phyloP scores from a whole-genome alignment of 2,113 vertebrate species.

The Dipodomys merriami region DNA sequence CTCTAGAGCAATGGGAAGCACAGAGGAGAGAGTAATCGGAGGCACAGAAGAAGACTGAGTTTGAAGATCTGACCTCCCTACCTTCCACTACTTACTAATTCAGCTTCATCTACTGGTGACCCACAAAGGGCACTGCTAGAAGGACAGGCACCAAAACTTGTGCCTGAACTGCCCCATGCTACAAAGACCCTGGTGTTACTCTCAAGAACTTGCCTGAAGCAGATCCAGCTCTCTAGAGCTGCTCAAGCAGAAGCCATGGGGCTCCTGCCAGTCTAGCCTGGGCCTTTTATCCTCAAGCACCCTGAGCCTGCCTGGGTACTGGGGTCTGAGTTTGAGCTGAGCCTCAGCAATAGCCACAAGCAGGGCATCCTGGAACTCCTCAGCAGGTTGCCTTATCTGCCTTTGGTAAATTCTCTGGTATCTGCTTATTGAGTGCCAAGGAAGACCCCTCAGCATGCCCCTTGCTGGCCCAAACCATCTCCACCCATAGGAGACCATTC shows the following conservation, averaged over 20 bases:
- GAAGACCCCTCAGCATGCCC: not conserved
- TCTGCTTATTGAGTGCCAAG: not conserved
- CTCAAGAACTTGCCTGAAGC: not conserved
- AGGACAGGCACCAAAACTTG: not conserved
- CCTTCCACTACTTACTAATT: not conserved
- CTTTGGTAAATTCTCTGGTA: not conserved
- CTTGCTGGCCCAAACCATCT: not conserved
- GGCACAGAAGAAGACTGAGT: not conserved
- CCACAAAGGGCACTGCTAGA: not conserved
- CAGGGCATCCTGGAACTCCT: not conserved
- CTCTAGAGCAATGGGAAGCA: too few species aligned
- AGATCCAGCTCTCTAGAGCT: not conserved
- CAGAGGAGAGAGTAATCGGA: too few species aligned
- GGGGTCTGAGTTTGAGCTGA: not conserved
- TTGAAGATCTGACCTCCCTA: not conserved
- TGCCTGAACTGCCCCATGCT: not conserved
- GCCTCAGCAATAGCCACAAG: not conserved
- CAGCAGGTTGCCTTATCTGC: not conserved
- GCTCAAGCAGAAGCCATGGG: not conserved
- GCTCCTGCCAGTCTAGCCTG: not conserved
- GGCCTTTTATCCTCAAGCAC: not conserved
- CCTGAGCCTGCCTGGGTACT: not conserved
- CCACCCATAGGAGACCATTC: not conserved
- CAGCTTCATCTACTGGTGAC: constrained; percentile 11
- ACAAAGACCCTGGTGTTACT: not conserved